Evolutionary conservation across 2,888 invertebrate species (phyloP), one percentile per base, ranked within the genome.

Genomic region (Auanema freiburgensis): DNA sequence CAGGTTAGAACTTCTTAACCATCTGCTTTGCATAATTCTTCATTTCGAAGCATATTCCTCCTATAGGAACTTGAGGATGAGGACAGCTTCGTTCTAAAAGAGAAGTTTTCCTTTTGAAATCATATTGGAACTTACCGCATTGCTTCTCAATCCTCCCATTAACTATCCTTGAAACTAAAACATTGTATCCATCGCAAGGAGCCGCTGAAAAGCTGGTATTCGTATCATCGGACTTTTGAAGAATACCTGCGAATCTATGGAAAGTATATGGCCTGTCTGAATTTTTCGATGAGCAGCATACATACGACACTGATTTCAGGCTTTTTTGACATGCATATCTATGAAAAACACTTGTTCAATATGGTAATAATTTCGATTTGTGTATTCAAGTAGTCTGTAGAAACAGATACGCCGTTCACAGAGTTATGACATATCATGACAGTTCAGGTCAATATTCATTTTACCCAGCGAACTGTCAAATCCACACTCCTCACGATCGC

Each of bases 31-130:
- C 46, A 23, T 46, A 18, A 23, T 59, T 62, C 44, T 69, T 69
- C 64, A 72, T 51, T 59, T 75, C 72, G 60, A 76, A 74, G 59
- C 77, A 77, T 1, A 77, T 69, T 3, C 77, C 77, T 14, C 76
- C 77, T 25, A 77, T 72, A 25, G 77, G 69, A 42, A 74, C 65
- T 63, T 74, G 67, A 10, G 67, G 69, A 60, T 66, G 71, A 12
- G 77, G 77, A 57, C 77, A 77, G 42, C 67, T 70, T 66, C 71
- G 58, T 65, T 77, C 76, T 77, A 63, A 44, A 74, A 74, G 24
- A 56, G 24, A 41, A 42, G n/a, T 33, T 50, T 40, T 63, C n/a
- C 14, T 12, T 23, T 18, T n/a, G n/a, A 40, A 24, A 8, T 16
- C 41, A 14, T 14, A 33, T 8, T 33, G 33, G 25, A 50, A 65